A percentile compares a stretch with the other conserved stretches of the same genome.
Evolutionary conservation across 2,113 vertebrate species (phyloP).

Genomic region (Corapipo altera): DNA sequence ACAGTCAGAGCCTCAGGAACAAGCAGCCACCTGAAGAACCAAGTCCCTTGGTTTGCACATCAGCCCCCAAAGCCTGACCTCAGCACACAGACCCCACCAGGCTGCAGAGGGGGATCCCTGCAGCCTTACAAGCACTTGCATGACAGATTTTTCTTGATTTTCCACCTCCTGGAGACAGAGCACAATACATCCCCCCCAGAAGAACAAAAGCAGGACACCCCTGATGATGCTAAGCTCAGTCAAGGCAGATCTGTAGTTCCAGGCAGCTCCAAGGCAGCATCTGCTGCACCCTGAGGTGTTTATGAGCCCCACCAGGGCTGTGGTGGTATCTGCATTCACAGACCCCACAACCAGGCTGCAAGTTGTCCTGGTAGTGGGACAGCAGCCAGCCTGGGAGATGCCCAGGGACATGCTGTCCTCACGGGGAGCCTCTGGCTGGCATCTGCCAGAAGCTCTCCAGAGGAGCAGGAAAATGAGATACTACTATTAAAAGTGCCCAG

Average conservation of each 20-base stretch:
- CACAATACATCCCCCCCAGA: neutral
- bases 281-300: neutral
- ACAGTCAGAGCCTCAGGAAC: accelerated
- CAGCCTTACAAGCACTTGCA: neutral
- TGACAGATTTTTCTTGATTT: neutral
- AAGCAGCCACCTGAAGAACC: neutral
- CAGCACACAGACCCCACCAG: accelerated
- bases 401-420: neutral
- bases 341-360: neutral
- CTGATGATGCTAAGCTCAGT: neutral
- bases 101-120: neutral
- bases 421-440: neutral
- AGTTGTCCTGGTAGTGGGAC: neutral
- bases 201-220: neutral
- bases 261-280: neutral
- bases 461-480: slow-evolving; percentile 19
- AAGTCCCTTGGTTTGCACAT: neutral
- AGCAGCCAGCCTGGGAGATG: neutral
- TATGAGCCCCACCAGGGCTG: neutral
- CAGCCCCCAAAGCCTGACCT: neutral
- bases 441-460: neutral
- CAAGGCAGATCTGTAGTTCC: neutral
- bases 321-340: neutral
- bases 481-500: slow-evolving; percentile 54
- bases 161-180: neutral